Evolutionary conservation across 2,888 invertebrate species (phyloP).

Genomic region (Xanthia icteritia): DNA sequence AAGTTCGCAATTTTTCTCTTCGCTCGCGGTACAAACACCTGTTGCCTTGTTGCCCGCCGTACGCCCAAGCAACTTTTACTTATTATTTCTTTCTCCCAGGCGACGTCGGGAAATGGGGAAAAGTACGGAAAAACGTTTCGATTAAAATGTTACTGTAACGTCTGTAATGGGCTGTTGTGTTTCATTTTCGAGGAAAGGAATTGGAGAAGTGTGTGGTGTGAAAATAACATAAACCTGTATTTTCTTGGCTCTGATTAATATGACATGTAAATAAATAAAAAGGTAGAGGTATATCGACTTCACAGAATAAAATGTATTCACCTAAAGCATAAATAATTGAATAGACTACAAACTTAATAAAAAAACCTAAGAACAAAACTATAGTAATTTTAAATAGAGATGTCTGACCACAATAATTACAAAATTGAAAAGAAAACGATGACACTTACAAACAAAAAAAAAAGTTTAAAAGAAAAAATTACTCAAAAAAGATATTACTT

Average conservation of each 20-base stretch:
- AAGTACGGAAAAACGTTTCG: slow-evolving; percentile 30
- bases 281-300: no score
- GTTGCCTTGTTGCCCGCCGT: slow-evolving; percentile 57
- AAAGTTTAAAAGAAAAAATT: neutral
- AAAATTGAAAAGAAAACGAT: slow-evolving; percentile 8
- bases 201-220: neutral
- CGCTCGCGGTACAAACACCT: slow-evolving; percentile 63
- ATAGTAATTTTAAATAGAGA: neutral
- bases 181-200: slow-evolving; percentile 2
- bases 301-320: no score
- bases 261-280: neutral
- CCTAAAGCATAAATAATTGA: neutral
- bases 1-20: slow-evolving; percentile 56
- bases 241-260: neutral
- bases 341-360: neutral
- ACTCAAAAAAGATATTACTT: slow-evolving; percentile 34
- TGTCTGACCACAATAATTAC: neutral
- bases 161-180: slow-evolving; percentile 2
- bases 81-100: slow-evolving; percentile 60
- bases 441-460: neutral
- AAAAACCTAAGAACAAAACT: neutral
- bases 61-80: slow-evolving; percentile 43
- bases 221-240: neutral
- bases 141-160: slow-evolving; percentile 41
- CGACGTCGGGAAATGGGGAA: slow-evolving; percentile 22